Percentiles rank a stretch among this genome's conserved stretches.
These are phyloP conservation scores for Meteorus cinctellus DNA, from an alignment of 2,888 invertebrate genomes.

Conservation along the genomic window DNA sequence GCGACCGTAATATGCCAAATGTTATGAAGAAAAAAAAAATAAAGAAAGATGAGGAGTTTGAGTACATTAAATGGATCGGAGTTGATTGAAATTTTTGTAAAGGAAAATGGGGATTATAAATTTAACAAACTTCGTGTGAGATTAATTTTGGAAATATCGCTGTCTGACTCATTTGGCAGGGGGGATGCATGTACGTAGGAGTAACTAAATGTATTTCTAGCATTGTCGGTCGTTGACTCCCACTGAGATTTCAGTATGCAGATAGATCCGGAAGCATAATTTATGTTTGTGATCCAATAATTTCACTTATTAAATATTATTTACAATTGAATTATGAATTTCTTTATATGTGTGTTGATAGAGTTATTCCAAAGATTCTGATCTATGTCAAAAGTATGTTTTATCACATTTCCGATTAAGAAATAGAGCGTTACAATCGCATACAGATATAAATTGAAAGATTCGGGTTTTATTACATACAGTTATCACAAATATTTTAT, in stretches of 20 bases:
- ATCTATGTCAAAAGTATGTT: too few species aligned
- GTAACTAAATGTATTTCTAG: conserved; percentile 21
- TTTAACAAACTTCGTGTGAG: neutral
- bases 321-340: too few species aligned
- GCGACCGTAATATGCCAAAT: too few species aligned
- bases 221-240: conserved; percentile 22
- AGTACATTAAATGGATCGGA: too few species aligned
- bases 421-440: neutral
- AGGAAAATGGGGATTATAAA: neutral
- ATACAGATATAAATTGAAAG: neutral
- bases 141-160: conserved; percentile 20
- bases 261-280: neutral
- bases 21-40: too few species aligned
- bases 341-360: too few species aligned
- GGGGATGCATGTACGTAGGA: neutral
- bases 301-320: neutral
- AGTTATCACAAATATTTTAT: neutral
- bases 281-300: neutral
- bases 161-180: neutral
- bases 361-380: too few species aligned
- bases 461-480: neutral
- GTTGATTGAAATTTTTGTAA: too few species aligned
- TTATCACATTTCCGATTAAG: neutral
- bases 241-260: neutral
- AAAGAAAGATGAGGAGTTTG: too few species aligned